phyloP scores from a whole-genome alignment of 2,113 vertebrate species.

The Cynopterus brachyotis region DNA sequence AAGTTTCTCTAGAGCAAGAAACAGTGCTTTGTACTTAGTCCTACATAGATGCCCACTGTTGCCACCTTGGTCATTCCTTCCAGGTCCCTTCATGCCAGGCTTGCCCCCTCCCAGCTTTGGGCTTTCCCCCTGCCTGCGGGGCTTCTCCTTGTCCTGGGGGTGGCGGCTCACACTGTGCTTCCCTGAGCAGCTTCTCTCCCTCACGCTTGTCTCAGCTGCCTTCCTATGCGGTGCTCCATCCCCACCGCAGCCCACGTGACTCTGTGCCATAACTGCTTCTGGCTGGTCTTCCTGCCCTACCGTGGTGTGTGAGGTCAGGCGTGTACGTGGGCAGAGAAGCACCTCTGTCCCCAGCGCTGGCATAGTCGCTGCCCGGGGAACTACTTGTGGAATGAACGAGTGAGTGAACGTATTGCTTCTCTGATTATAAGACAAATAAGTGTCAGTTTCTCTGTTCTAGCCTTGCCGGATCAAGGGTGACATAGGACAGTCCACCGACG shows the following conservation, averaged over 20 bases:
- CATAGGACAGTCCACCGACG: conserved; percentile 93
- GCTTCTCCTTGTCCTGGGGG: background rate
- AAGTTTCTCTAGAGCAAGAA: background rate
- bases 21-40: background rate
- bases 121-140: background rate
- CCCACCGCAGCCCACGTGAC: accelerated
- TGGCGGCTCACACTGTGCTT: background rate
- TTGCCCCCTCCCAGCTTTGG: background rate
- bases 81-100: background rate
- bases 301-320: background rate
- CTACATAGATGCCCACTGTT: no score
- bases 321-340: background rate
- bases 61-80: accelerated
- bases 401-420: accelerated
- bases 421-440: background rate
- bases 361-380: background rate
- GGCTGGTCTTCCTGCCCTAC: background rate
- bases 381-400: background rate
- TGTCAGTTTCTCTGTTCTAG: conserved; percentile 79
- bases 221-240: background rate
- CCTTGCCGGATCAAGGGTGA: conserved; percentile 93
- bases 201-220: background rate
- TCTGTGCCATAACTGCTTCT: background rate
- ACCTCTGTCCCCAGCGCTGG: background rate
- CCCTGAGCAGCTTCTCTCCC: background rate